These are phyloP conservation scores for Triplophysa bombifrons DNA, from an alignment of 2,797 vertebrate species.

Conservation along the genomic window DNA sequence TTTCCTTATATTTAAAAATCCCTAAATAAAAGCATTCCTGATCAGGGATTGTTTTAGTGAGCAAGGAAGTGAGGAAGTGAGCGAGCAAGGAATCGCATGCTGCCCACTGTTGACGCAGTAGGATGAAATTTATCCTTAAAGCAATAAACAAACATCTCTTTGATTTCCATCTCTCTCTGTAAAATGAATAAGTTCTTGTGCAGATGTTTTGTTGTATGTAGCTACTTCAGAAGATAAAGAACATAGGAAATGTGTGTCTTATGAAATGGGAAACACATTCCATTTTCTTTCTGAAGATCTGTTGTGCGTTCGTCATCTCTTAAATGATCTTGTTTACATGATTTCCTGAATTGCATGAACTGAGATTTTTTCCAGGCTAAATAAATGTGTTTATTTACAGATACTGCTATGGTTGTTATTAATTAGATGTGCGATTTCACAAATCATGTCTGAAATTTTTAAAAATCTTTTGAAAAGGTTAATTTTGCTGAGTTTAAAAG, in stretches of 20 bases:
- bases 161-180: conserved; percentile 35
- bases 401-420: conserved; percentile 24
- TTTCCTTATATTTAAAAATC: background rate
- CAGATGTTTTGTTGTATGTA: background rate
- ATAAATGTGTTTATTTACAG: conserved; percentile 80
- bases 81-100: background rate
- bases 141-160: conserved; percentile 50
- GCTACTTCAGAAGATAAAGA: conserved; percentile 7
- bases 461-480: background rate
- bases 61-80: background rate
- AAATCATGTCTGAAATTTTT: background rate
- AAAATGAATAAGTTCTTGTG: conserved; percentile 19
- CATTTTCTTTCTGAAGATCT: conserved; percentile 70
- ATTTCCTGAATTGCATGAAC: conserved; percentile 83
- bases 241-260: conserved; percentile 26
- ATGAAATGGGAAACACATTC: conserved; percentile 75
- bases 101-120: conserved; percentile 38
- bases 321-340: conserved; percentile 83
- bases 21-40: conserved; percentile 45
- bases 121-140: conserved; percentile 44
- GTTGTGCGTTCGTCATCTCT: conserved; percentile 71
- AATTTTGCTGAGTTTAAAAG: no score
- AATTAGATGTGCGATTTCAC: background rate
- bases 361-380: conserved; percentile 70
- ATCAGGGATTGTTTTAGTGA: conserved; percentile 23